These are phyloP conservation scores for Narcine bancroftii DNA, from an alignment of 2,113 vertebrate genomes.

Conservation along the genomic window DNA sequence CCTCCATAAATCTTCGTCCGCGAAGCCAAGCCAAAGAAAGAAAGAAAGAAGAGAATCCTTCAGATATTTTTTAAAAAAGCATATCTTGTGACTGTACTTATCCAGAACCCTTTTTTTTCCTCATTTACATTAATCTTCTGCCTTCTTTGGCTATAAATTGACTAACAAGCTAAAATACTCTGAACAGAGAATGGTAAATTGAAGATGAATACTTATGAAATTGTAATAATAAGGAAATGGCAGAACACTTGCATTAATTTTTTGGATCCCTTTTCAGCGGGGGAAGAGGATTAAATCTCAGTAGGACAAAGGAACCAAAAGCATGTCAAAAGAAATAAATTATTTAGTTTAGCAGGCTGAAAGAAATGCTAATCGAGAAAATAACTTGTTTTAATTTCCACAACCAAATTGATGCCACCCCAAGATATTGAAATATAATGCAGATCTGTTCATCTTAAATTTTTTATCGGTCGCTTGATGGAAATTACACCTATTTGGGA, in stretches of 20 bases:
- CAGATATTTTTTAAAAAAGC: no score
- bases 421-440: neutral
- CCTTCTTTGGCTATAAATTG: neutral
- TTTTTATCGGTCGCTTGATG: neutral
- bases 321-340: neutral
- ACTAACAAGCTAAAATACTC: neutral
- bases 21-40: no score
- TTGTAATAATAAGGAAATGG: neutral
- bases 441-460: neutral
- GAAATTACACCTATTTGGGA: neutral
- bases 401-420: neutral
- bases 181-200: neutral
- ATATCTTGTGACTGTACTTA: neutral
- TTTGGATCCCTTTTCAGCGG: neutral
- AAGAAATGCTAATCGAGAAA: neutral
- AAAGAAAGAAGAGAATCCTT: no score
- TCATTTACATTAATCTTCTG: neutral
- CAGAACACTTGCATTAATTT: neutral
- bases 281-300: neutral
- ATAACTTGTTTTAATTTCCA: neutral
- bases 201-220: neutral
- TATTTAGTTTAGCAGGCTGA: neutral
- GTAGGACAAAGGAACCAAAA: neutral
- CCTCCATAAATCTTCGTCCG: no score
- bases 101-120: neutral